These are phyloP conservation scores for Helarctos malayanus DNA, from an alignment of 2,797 vertebrate species.

Conservation along the genomic window DNA sequence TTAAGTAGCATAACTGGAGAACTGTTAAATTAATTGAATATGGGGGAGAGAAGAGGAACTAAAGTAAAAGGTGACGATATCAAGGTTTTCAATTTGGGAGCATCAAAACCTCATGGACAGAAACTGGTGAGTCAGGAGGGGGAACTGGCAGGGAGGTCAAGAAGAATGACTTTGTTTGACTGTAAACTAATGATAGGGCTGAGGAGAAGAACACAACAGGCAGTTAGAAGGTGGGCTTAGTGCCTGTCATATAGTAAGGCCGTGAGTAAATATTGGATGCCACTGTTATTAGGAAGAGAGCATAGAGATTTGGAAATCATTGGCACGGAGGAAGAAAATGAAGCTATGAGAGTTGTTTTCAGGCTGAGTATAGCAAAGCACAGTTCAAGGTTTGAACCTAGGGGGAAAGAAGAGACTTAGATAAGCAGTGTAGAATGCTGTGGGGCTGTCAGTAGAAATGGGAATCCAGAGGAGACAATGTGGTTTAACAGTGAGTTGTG, in stretches of 20 bases:
- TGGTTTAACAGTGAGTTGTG: background rate
- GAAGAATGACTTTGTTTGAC: constrained; percentile 36
- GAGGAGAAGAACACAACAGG: constrained; percentile 9
- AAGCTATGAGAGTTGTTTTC: constrained; percentile 48
- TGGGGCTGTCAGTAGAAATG: background rate
- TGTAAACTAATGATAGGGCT: constrained; percentile 21
- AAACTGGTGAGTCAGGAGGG: constrained; percentile 24
- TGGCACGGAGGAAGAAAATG: constrained; percentile 37
- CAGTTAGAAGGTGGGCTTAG: background rate
- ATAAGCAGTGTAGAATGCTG: background rate
- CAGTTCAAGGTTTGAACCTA: constrained; percentile 39
- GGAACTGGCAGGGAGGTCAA: constrained; percentile 19
- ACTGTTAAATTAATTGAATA: constrained; percentile 66
- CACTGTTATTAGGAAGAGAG: background rate
- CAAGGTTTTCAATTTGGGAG: background rate
- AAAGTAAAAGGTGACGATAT: background rate
- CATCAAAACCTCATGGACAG: background rate
- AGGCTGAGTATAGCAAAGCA: constrained; percentile 37
- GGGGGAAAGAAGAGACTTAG: background rate
- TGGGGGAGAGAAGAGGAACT: background rate
- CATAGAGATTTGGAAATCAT: constrained; percentile 53
- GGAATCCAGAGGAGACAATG: constrained; percentile 43
- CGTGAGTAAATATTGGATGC: background rate
- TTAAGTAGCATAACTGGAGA: constrained; percentile 37
- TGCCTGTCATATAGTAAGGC: background rate